Evolutionary conservation across 2,888 invertebrate genomes (phyloP), one percentile per base, ranked within the genome.

Genomic region (Drosophila lutescens): DNA sequence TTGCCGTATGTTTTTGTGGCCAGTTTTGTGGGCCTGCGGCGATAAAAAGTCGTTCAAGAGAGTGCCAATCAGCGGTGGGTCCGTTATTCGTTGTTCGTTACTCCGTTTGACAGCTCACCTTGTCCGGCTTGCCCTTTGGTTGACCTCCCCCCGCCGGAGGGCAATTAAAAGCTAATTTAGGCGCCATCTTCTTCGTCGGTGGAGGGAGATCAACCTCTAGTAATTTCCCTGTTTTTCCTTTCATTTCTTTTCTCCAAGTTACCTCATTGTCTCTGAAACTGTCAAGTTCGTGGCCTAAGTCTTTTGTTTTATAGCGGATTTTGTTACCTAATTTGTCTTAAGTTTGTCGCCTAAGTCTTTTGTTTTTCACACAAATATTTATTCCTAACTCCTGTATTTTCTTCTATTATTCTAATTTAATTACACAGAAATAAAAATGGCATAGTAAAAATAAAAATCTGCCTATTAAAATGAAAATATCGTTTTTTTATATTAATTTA

Each of bases 1-100:
- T 82, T 82, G 86, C 65, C 72, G 44, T 32, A 55, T 66, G 51
- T 70, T 62, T 41, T 57, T 49, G 49, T 17, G 51, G 32, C 66
- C 55, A 49, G 49, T 49, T 61, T 73, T 54, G 62, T 26, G 54
- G 36, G 75, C 84, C 63, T 77, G 54, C 58, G 80, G 84, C 84
- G 79, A 81, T 67, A 51, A 83, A 83, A 83, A 83, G 86, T 84
- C 72, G 83, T 69, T 84, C 79, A 76, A 78, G 84, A 84, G 82
- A 86, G 83, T 71, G 71, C 59, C 86, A 85, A 82, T 85, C 80
- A 85, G 61, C 58, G 26, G 40, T 59, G 57, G 70, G 40, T 46
- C 85, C 81, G 26, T 26, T 26, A 26, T 26, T 26, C 81, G 26
- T 26, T 26, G 5, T 6, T 26, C 81, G 84, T 77, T 80, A 79